Conservation (phyloP, 2,888 invertebrate genomes). For the Notodonta ziczac region DNA sequence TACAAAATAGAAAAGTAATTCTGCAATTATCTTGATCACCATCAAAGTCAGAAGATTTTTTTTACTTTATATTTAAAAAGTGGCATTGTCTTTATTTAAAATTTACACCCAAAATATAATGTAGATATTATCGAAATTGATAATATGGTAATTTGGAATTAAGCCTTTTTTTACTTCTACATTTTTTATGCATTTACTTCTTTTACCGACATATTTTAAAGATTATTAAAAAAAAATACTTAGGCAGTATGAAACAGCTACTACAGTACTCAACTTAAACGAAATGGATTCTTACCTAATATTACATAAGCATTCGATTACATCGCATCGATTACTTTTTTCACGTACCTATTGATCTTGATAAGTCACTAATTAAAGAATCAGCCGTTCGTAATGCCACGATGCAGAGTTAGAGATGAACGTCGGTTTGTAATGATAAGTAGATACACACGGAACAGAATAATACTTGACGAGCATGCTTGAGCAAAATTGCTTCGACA, state of each 20-base stretch:
- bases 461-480: neutral
- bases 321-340: conserved; percentile 62
- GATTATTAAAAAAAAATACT: too few relatives aligned
- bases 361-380: conserved; percentile 73
- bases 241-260: conserved; percentile 38
- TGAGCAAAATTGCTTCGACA: neutral
- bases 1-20: neutral
- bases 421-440: conserved; percentile 57
- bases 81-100: too few relatives aligned
- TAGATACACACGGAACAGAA: neutral
- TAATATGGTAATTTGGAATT: too few relatives aligned
- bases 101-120: too few relatives aligned
- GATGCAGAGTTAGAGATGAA: conserved; percentile 57
- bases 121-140: too few relatives aligned
- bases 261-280: conserved; percentile 42
- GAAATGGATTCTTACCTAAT: conserved; percentile 44
- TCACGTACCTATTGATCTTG: conserved; percentile 68
- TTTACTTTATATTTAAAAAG: too few relatives aligned
- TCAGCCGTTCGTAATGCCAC: conserved; percentile 47
- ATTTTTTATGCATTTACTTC: too few relatives aligned
- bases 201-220: too few relatives aligned
- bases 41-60: too few relatives aligned
- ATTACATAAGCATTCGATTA: conserved; percentile 65
- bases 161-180: too few relatives aligned
- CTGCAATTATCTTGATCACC: conserved; percentile 2